Conservation (phyloP, 2,888 invertebrate species). For the Troides helena region DNA sequence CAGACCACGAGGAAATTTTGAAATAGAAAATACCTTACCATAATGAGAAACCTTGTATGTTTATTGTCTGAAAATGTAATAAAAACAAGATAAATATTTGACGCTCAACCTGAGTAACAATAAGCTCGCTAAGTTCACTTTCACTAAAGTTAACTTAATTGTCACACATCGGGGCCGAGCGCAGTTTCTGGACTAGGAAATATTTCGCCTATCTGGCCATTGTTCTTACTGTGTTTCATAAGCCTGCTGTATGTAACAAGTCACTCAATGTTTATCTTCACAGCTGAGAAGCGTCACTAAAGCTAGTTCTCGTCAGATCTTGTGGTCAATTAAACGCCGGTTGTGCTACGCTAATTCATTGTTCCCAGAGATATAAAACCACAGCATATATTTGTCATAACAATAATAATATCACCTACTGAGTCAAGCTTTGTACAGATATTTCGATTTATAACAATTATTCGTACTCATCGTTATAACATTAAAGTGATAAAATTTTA, state of each 20-base stretch:
- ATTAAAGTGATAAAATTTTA: too few species aligned
- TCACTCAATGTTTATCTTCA: slow-evolving; percentile 31
- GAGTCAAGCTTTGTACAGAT: too few species aligned
- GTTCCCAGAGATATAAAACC: slow-evolving; percentile 9
- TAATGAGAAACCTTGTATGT: too few species aligned
- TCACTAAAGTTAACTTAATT: slow-evolving; percentile 16
- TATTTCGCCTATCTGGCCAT: slow-evolving; percentile 54
- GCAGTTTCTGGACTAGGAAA: slow-evolving; percentile 74
- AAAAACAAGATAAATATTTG: too few species aligned
- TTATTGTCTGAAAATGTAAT: too few species aligned
- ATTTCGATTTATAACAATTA: too few species aligned
- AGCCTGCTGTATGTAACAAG: slow-evolving; percentile 35
- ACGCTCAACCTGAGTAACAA: too few species aligned
- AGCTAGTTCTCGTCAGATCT: background rate
- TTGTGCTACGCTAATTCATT: too few species aligned
- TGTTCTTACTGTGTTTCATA: slow-evolving; percentile 49
- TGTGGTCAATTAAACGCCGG: slow-evolving; percentile 4
- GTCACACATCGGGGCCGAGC: slow-evolving; percentile 43
- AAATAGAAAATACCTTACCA: too few species aligned
- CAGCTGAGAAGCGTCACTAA: slow-evolving; percentile 6
- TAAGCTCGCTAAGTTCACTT: slow-evolving; percentile 5
- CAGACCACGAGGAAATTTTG: too few species aligned
- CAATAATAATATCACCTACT: background rate
- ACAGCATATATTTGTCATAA: background rate
- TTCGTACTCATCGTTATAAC: too few species aligned